Base-by-base conservation (phyloP, 2,888 invertebrate species). In the Crepidodera aurea region DNA sequence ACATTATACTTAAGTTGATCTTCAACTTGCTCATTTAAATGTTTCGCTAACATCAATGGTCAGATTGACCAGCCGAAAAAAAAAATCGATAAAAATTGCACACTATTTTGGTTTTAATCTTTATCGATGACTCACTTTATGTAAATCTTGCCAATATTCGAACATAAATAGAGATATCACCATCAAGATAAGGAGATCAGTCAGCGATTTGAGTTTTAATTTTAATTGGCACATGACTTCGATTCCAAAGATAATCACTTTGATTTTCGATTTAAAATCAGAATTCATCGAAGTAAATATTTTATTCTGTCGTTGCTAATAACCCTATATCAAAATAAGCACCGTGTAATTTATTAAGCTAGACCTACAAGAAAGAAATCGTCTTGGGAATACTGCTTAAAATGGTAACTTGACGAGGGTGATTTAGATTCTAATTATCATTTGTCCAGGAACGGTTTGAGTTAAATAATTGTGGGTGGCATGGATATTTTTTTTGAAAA, bases 301-400 rank as follows among this genome's bases (percentile, higher is more conserved):
- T 61, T 46, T 51, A 57, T 62, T 56, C 51, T 61, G 65, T 62
- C 58, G 18, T 15, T 16, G 51, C 55, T 59, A 62, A 60, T 62
- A 59, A 51, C 39, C 46, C 16, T 39, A 25, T 37, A 62, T 56
- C 46, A 55, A 62, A 34, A 42, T 55, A 55, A 65, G 44, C 22
- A 51, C 51, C 22, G 15, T 29, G 40, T 22, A n/a, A 48, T 53
- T 57, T 53, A 60, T 60, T 53, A 48, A 34, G 48, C 46, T 22
- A 44, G 57, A 57, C 53, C 60, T 57, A 46, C 56, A 53, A 46
- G 58, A 40, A 53, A 53, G 51, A 37, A 27, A 25, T 39, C 39
- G n/a, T 18, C 27, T 53, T 16, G 39, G 29, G 29, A 46, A 27
- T 25, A n/a, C 1, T 13, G 27, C 48, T 48, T 27, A n/a, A 48